phyloP scores from a whole-genome alignment of 1,140 invertebrate species.

The Zeugodacus cucurbitae region DNA sequence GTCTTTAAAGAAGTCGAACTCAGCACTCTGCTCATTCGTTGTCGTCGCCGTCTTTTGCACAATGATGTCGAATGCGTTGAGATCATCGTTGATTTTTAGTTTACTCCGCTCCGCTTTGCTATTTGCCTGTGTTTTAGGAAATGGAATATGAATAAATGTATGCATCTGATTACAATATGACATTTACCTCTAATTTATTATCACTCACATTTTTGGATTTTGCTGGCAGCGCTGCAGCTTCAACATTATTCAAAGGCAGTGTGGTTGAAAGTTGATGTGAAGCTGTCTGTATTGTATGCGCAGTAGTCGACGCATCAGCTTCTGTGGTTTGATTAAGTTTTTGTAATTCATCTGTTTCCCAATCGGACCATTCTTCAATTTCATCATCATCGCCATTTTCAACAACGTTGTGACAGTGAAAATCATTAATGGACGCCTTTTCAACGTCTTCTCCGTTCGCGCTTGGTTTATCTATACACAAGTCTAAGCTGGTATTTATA shows the following conservation, averaged over 20 bases:
- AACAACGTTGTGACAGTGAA: neutral
- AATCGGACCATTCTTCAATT: constrained; percentile 79
- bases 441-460: constrained; percentile 59
- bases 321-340: constrained; percentile 34
- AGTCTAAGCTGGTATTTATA: neutral
- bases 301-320: neutral
- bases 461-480: constrained; percentile 42
- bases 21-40: constrained; percentile 65
- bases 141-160: neutral
- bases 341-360: constrained; percentile 72
- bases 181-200: neutral
- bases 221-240: neutral
- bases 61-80: constrained; percentile 80
- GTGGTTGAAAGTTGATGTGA: constrained; percentile 41
- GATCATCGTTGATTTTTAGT: constrained; percentile 69
- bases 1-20: constrained; percentile 83
- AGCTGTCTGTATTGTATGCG: neutral
- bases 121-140: neutral
- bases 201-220: neutral
- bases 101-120: neutral
- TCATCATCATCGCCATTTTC: constrained; percentile 51
- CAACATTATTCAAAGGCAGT: constrained; percentile 24
- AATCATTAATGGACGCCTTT: constrained; percentile 54
- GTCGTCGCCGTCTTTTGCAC: constrained; percentile 69
- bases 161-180: neutral